A percentile compares a stretch with the other conserved stretches of the same genome.
Evolutionary conservation across 2,888 invertebrate genomes (phyloP).

Genomic region (Encarsia formosa): DNA sequence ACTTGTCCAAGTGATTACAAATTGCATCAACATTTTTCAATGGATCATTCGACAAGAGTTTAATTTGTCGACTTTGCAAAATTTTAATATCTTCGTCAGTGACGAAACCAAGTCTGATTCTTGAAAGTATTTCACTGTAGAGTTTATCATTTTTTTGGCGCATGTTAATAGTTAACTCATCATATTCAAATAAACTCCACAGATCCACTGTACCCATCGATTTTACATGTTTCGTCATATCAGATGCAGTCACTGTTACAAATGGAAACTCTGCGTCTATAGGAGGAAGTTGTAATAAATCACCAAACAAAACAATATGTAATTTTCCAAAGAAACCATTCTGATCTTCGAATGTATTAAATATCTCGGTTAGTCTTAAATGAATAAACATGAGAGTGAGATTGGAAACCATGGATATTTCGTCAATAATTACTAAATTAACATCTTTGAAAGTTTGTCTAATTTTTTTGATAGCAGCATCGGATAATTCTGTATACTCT

Average conservation of each 20-base stretch:
- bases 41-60: constrained; percentile 2
- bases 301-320: constrained; percentile 32
- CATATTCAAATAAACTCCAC: too few species aligned
- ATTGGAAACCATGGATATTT: too few species aligned
- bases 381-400: too few species aligned
- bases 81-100: constrained; percentile 3
- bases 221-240: constrained; percentile 32
- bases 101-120: constrained; percentile 22
- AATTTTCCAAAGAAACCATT: constrained; percentile 39
- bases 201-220: constrained; percentile 32
- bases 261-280: constrained; percentile 37
- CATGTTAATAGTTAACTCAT: constrained; percentile 38
- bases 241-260: constrained; percentile 27
- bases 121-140: too few species aligned
- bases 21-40: constrained; percentile 11
- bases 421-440: constrained; percentile 36
- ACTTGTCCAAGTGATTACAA: neutral
- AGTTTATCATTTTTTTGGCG: constrained; percentile 32
- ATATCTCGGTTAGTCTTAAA: constrained; percentile 37
- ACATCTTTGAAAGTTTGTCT: constrained; percentile 35
- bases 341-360: constrained; percentile 32
- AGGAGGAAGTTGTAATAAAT: too few species aligned
- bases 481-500: constrained; percentile 36
- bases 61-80: too few species aligned
- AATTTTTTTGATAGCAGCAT: constrained; percentile 31